Conservation (phyloP, 2,797 vertebrate species). For the Syngnathus acus region DNA sequence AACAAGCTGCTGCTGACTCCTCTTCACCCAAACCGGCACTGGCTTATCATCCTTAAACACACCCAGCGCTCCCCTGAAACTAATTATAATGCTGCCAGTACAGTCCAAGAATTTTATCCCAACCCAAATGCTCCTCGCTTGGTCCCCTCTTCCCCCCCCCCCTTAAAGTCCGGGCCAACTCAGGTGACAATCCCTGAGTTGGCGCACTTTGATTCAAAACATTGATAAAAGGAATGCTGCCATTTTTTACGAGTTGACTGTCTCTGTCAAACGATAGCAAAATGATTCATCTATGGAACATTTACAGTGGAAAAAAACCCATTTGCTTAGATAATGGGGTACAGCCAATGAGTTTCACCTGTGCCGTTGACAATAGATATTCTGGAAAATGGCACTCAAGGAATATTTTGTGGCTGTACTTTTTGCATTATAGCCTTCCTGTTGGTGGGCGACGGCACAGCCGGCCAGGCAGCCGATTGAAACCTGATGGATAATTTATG, state of each 20-base stretch:
- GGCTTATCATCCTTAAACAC: constrained; percentile 61
- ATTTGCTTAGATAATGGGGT: background rate
- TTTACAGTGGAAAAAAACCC: background rate
- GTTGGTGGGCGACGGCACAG: background rate
- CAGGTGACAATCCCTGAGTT: constrained; percentile 8
- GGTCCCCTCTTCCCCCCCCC: constrained; percentile 17
- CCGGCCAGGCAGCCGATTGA: constrained; percentile 19
- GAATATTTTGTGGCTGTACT: background rate
- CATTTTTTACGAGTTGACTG: background rate
- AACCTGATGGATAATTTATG: constrained; percentile 59
- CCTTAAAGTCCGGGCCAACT: background rate
- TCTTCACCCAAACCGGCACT: constrained; percentile 52
- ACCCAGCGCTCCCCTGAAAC: constrained; percentile 42
- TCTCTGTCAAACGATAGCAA: background rate
- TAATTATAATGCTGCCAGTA: constrained; percentile 44
- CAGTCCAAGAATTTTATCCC: constrained; percentile 16
- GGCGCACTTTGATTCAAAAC: background rate
- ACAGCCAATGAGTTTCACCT: background rate
- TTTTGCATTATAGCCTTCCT: background rate
- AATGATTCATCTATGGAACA: background rate
- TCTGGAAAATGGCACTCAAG: background rate
- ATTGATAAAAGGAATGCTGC: background rate
- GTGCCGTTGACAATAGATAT: too few relatives aligned
- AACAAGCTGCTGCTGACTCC: constrained; percentile 52
- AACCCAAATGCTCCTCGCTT: constrained; percentile 7